phyloP scores from a whole-genome alignment of 2,888 invertebrate genomes.

The Agrotis segetum region DNA sequence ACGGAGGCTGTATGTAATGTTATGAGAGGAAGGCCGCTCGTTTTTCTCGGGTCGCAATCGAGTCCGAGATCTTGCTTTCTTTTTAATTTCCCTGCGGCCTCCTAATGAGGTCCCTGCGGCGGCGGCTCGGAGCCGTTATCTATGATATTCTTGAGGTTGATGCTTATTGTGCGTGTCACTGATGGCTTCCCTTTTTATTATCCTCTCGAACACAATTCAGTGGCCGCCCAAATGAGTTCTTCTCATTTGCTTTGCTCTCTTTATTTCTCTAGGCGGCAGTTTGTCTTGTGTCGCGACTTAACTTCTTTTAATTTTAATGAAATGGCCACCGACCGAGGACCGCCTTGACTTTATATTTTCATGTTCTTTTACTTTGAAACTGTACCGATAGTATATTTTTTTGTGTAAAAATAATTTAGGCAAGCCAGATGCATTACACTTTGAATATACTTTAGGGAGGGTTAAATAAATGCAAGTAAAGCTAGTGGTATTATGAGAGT shows the following conservation, averaged over 20 bases:
- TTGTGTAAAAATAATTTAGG: slow-evolving; percentile 47
- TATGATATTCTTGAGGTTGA: slow-evolving; percentile 91
- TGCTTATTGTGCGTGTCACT: slow-evolving; percentile 91
- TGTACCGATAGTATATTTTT: slow-evolving; percentile 53
- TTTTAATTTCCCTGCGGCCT: slow-evolving; percentile 91
- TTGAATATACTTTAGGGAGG: slow-evolving; percentile 52
- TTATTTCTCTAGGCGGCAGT: slow-evolving; percentile 90
- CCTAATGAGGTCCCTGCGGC: slow-evolving; percentile 90
- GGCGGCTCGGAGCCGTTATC: slow-evolving; percentile 87
- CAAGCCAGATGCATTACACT: slow-evolving; percentile 47
- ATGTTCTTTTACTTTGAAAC: slow-evolving; percentile 72
- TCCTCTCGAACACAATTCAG: slow-evolving; percentile 91
- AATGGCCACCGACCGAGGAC: slow-evolving; percentile 75
- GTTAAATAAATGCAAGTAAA: slow-evolving; percentile 65
- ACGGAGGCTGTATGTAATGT: slow-evolving; percentile 90
- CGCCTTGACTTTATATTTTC: slow-evolving; percentile 72
- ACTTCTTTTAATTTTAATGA: slow-evolving; percentile 87
- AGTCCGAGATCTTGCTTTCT: slow-evolving; percentile 91
- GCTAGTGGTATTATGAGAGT: slow-evolving; percentile 64
- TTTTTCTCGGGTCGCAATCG: slow-evolving; percentile 88
- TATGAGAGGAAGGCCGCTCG: slow-evolving; percentile 89
- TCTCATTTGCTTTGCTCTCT: slow-evolving; percentile 90
- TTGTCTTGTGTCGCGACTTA: slow-evolving; percentile 88
- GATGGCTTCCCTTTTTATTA: slow-evolving; percentile 91
- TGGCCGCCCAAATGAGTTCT: slow-evolving; percentile 89